Conservation (phyloP, 2,797 vertebrate genomes). For the Falco peregrinus region DNA sequence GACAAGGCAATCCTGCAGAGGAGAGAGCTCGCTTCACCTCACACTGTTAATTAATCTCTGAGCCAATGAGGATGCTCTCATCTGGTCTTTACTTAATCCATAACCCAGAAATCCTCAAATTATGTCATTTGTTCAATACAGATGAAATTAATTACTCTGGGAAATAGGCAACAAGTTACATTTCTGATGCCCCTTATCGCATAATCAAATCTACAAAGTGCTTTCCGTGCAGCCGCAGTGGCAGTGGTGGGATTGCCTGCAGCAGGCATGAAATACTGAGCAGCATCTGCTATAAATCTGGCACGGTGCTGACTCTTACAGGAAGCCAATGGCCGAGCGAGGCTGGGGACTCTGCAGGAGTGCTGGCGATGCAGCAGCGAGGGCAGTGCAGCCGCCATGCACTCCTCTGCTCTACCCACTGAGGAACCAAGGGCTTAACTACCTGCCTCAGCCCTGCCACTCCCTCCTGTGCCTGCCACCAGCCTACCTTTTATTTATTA, state of each 20-base stretch:
- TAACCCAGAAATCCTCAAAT: slow-evolving; percentile 67
- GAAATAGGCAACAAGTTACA: slow-evolving; percentile 64
- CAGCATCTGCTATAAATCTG: not conserved
- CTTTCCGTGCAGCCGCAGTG: not conserved
- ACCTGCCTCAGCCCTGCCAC: accelerated
- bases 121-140: slow-evolving; percentile 70
- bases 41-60: slow-evolving; percentile 54
- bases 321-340: not conserved
- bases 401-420: not conserved
- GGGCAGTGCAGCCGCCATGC: accelerated
- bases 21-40: slow-evolving; percentile 18
- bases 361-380: accelerated
- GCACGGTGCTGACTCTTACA: not conserved
- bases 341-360: not conserved
- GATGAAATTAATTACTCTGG: slow-evolving; percentile 70
- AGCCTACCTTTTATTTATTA: not conserved
- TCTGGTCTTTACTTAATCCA: slow-evolving; percentile 71
- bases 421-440: accelerated
- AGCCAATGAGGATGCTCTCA: slow-evolving; percentile 59
- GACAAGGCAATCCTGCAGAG: not conserved
- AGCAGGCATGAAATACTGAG: not conserved
- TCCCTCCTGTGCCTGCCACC: not conserved
- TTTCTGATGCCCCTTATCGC: slow-evolving; percentile 25
- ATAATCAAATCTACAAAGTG: slow-evolving; percentile 7
- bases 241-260: slow-evolving; percentile 6